Evolutionary conservation across 2,797 vertebrate species (phyloP), one percentile per base, ranked within the genome.

Genomic region (Rachycentron canadum): DNA sequence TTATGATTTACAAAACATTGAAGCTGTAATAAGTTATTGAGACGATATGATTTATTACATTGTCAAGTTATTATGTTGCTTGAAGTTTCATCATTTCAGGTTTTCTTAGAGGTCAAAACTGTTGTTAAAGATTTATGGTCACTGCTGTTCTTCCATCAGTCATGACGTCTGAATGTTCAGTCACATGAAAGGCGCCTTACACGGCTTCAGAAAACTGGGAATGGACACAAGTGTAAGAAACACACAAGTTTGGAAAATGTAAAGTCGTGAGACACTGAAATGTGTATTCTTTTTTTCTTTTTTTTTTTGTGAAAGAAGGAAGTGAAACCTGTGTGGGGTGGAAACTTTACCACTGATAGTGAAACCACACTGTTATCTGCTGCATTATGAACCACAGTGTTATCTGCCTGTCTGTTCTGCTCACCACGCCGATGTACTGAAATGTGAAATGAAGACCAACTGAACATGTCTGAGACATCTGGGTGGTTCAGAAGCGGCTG

Each of bases 131-230:
- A 50, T 71, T 50, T 34, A 43, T 36, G 41, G 32, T 60, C 62
- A 28, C 57, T 11, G 0, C 21, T 16, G 55, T 67, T 66, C 36
- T 66, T 87, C 57, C 57, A 17, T 85, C 50, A 36, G 56, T 79
- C 66, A 52, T 26, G 62, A 83, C 86, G 50, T 67, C 49, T 82
- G 88, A 90, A 84, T 88, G 87, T 88, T 69, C 8, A 1, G 40
- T 55, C 52, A 36, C 69, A 16, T 26, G 1, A 25, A 38, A 45
- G 63, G 52, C 32, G 36, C 59, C 52, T 26, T n/a, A 36, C 6
- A 43, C 19, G 0, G 2, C 36, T n/a, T 36, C 4, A 41, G 5
- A 61, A 55, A 52, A 49, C 47, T 8, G 26, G 19, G 21, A 52
- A 17, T 40, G 14, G 23, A 62, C 25, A 6, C 0, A 19, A 38